Base-by-base conservation (phyloP, 2,797 vertebrate genomes). In the Falco biarmicus region DNA sequence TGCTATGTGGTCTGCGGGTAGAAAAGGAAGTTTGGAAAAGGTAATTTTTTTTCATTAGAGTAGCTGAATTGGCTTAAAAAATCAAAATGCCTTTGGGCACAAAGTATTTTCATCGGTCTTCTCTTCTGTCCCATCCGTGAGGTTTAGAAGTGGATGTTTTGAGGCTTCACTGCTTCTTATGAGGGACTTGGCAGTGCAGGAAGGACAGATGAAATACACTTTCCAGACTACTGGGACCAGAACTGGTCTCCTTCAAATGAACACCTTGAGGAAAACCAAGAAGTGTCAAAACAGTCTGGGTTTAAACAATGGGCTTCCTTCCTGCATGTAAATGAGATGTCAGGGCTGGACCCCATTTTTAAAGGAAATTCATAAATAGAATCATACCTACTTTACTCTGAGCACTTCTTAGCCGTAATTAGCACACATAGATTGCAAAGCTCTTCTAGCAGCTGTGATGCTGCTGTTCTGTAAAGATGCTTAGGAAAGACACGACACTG, bases 351-450 rank as follows among this genome's bases (percentile, higher is more conserved):
- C 8, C 15, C 21, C 13, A 12, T 15, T 73, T 87, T 85, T 87
- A 41, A 89, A 79, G 5, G 13, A 90, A 89, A 87, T 8, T 5
- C 3, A 1, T 57, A 68, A 85, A 29, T 3, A 68, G 29, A 68
- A 60, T 81, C 39, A 34, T 19, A 39, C 15, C 20, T 75, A 18
- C 25, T 66, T 86, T 51, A 54, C 53, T 61, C 11, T 0, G 5
- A 78, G 32, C 22, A 59, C 13, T 74, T 82, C 85, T 73, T 73
- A 84, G 34, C 28, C 63, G 61, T 59, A 86, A 89, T 68, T 90
- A 94, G 70, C 59, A 74, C 37, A 76, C 16, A 69, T 0, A 66
- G 56, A 87, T 43, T 68, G 66, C 45, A 94, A 70, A 94, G 43
- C 25, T 91, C 61, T 91, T 84, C 69, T 39, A 66, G 61, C 34